These are phyloP conservation scores for Tuta absoluta DNA, from an alignment of 2,888 invertebrate species.

Conservation along the genomic window DNA sequence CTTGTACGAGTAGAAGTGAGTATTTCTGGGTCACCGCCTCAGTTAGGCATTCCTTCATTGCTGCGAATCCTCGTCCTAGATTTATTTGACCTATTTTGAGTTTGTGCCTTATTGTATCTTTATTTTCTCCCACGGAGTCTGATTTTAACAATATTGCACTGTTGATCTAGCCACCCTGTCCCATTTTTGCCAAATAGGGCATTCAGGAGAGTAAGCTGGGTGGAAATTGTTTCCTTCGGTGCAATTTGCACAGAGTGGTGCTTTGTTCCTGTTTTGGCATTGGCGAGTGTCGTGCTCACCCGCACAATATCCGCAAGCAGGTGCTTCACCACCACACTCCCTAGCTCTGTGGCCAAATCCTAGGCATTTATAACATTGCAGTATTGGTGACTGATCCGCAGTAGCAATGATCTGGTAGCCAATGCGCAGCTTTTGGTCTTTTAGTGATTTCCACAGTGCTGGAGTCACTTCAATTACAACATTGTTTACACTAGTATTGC, in stretches of 20 bases:
- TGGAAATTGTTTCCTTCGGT: background rate
- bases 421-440: background rate
- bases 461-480: background rate
- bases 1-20: background rate
- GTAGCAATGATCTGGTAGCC: background rate
- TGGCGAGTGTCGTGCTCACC: background rate
- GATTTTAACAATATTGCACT: slow-evolving; percentile 8
- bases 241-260: slow-evolving; percentile 1
- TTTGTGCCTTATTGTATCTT: background rate
- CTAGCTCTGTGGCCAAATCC: slow-evolving; percentile 19
- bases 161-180: background rate
- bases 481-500: background rate
- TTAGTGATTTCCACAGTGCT: background rate
- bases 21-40: background rate
- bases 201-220: background rate
- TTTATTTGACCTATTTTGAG: background rate
- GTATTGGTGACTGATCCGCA: slow-evolving; percentile 20
- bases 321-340: background rate
- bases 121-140: background rate
- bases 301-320: slow-evolving; percentile 25
- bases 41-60: background rate
- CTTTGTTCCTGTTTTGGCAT: background rate
- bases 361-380: slow-evolving; percentile 20
- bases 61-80: background rate
- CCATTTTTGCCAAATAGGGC: slow-evolving; percentile 8